phyloP scores from a whole-genome alignment of 2,888 invertebrate genomes.

The Melinaea menophilus region DNA sequence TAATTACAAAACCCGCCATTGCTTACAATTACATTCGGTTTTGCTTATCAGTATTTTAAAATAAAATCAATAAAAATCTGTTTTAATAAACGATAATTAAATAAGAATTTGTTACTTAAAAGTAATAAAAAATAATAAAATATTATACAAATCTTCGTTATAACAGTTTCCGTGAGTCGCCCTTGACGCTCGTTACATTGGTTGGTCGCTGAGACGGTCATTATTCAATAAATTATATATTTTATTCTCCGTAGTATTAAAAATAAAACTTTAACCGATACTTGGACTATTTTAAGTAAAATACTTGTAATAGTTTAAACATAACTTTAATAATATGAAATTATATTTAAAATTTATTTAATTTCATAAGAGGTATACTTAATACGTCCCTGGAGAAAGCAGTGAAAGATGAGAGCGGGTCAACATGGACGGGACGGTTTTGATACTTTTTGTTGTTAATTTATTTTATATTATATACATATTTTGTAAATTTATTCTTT shows the following conservation, averaged over 20 bases:
- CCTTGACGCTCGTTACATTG: background rate
- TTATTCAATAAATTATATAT: background rate
- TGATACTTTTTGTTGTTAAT: slow-evolving; percentile 50
- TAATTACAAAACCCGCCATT: too few species aligned
- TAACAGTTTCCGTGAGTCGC: background rate
- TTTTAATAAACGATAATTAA: too few species aligned
- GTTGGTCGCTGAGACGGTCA: background rate
- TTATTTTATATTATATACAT: slow-evolving; percentile 9
- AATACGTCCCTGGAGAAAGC: slow-evolving; percentile 64
- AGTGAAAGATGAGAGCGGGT: slow-evolving; percentile 75
- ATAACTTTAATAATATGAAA: slow-evolving; percentile 4
- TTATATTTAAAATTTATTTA: slow-evolving; percentile 12
- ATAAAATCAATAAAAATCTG: too few species aligned
- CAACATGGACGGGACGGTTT: slow-evolving; percentile 46
- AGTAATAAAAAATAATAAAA: background rate
- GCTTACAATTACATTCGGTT: too few species aligned
- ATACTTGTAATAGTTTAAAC: background rate
- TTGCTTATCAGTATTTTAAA: too few species aligned
- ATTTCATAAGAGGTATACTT: slow-evolving; percentile 16
- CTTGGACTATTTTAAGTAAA: too few species aligned
- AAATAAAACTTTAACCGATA: too few species aligned
- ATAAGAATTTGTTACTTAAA: background rate
- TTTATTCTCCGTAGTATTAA: background rate
- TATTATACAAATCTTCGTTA: background rate
- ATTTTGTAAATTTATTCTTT: background rate